These are phyloP conservation scores for Oligia strigilis DNA, from an alignment of 2,888 invertebrate species.

Conservation along the genomic window DNA sequence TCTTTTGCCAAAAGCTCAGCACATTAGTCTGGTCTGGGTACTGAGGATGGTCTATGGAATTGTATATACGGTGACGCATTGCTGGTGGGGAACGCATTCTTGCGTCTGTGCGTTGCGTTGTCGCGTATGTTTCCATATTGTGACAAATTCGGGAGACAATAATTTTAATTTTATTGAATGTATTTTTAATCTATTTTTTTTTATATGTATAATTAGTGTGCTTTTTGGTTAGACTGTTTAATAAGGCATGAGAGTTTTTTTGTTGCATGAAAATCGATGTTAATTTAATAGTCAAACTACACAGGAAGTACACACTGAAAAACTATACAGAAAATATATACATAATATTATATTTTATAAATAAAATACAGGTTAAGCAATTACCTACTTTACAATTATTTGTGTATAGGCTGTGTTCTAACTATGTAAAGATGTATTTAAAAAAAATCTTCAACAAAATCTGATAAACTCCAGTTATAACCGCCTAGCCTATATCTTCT, in stretches of 20 bases:
- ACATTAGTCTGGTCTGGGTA: conserved; percentile 1
- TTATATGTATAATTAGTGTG: background rate
- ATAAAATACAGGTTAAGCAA: background rate
- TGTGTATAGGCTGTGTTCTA: background rate
- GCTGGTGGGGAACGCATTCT: background rate
- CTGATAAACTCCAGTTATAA: background rate
- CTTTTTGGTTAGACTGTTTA: background rate
- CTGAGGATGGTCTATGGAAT: background rate
- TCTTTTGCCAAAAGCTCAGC: conserved; percentile 40
- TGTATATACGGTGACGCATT: conserved; percentile 5
- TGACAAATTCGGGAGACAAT: background rate
- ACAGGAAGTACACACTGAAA: background rate
- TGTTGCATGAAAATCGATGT: conserved; percentile 31
- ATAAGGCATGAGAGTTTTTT: conserved; percentile 27
- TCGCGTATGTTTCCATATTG: background rate
- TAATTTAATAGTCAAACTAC: background rate
- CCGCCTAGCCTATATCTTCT: background rate
- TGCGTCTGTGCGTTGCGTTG: background rate
- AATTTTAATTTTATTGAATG: background rate
- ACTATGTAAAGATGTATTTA: background rate
- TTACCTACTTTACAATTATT: background rate
- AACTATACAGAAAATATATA: background rate
- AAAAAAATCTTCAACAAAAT: background rate
- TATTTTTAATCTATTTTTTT: too few species aligned
- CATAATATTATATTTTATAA: background rate